Evolutionary conservation across 2,888 invertebrate species (phyloP).

Genomic region (Hirtodrosophila trivittata): DNA sequence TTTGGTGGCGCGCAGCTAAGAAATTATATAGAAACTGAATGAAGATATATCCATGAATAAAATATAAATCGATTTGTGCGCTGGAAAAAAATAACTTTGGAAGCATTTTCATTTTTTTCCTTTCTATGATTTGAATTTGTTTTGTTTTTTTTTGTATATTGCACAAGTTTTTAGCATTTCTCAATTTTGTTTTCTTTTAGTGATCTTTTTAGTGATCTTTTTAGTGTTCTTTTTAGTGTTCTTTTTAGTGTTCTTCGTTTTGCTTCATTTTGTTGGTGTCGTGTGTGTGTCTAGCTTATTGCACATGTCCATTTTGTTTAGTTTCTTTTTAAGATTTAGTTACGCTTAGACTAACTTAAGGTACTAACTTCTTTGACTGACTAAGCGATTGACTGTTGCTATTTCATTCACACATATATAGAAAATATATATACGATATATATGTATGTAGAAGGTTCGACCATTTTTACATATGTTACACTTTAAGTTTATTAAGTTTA

Average conservation of each 20-base stretch:
- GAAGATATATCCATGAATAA: slow-evolving; percentile 4
- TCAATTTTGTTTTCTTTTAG: not conserved
- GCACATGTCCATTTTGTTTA: slow-evolving; percentile 49
- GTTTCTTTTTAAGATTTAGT: slow-evolving; percentile 14
- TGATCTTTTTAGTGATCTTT: not conserved
- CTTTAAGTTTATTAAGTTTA: slow-evolving; percentile 54
- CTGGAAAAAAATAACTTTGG: slow-evolving; percentile 15
- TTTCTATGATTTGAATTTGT: not conserved
- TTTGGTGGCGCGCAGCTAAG: slow-evolving; percentile 47
- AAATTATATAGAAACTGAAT: slow-evolving; percentile 14
- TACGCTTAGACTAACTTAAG: slow-evolving; percentile 44
- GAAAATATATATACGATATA: slow-evolving; percentile 18
- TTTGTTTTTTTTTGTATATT: slow-evolving; percentile 11
- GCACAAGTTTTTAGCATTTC: slow-evolving; percentile 30
- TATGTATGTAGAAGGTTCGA: not conserved
- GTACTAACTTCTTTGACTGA: slow-evolving; percentile 45
- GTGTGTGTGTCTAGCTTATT: slow-evolving; percentile 40
- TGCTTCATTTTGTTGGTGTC: slow-evolving; percentile 18
- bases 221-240: not conserved
- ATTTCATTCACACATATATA: slow-evolving; percentile 6
- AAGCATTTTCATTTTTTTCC: slow-evolving; percentile 3
- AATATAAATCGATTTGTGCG: slow-evolving; percentile 37
- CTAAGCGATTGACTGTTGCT: slow-evolving; percentile 59
- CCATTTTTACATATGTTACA: too few relatives aligned
- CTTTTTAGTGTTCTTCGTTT: slow-evolving; percentile 2